These are phyloP conservation scores for Caenorhabditis wallacei DNA, from an alignment of 2,888 invertebrate genomes.

Conservation along the genomic window DNA sequence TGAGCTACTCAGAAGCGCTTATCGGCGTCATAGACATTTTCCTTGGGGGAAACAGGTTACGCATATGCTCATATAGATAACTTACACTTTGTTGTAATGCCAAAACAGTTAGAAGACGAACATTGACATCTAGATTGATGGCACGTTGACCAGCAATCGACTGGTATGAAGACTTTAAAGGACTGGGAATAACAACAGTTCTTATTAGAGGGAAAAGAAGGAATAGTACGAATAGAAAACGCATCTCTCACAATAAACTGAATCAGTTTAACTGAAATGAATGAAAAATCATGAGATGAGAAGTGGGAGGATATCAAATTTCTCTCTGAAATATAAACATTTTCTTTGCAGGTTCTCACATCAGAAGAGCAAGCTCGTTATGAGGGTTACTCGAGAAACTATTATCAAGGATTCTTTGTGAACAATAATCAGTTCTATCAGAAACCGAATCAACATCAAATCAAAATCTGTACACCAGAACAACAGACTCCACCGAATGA, in stretches of 20 bases:
- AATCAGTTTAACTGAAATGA: constrained; percentile 17
- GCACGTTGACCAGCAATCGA: constrained; percentile 73
- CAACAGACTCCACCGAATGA: constrained; percentile 8
- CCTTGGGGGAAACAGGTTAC: not conserved
- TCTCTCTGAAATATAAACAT: constrained; percentile 11
- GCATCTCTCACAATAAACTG: not conserved
- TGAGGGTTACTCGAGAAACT: constrained; percentile 77
- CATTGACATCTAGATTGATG: constrained; percentile 74
- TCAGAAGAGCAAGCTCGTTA: constrained; percentile 74
- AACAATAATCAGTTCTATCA: constrained; percentile 14
- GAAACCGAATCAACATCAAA: constrained; percentile 11
- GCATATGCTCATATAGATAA: not conserved
- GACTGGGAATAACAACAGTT: constrained; percentile 67
- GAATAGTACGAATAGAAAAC: constrained; percentile 6
- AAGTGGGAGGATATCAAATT: constrained; percentile 7
- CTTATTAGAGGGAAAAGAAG: not conserved
- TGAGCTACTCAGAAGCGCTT: constrained; percentile 1
- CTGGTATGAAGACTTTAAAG: constrained; percentile 66
- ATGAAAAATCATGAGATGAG: constrained; percentile 13
- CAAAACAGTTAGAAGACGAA: constrained; percentile 72
- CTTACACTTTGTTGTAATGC: constrained; percentile 76
- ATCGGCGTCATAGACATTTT: constrained; percentile 14
- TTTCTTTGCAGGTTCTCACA: constrained; percentile 75
- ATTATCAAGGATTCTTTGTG: constrained; percentile 78
- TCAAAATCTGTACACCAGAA: constrained; percentile 27